Conservation (phyloP, 2,797 vertebrate species). For the Sebastes trivittatus region DNA sequence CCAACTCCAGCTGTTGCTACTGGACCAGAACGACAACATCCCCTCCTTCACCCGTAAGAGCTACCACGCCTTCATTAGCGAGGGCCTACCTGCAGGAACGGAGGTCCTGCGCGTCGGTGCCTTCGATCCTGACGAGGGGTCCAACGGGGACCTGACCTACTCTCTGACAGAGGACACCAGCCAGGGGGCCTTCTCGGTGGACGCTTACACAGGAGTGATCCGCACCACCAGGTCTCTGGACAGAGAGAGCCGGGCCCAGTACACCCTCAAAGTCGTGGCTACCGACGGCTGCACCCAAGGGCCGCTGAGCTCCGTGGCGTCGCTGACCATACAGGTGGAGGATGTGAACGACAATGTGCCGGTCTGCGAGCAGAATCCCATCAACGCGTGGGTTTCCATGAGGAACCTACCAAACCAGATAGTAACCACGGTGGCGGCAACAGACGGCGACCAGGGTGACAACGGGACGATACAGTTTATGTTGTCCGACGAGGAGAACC, state of each 20-base stretch:
- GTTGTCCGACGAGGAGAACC: constrained; percentile 74
- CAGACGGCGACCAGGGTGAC: constrained; percentile 85
- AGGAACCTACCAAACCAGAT: constrained; percentile 76
- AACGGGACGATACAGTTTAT: constrained; percentile 86
- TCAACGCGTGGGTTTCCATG: constrained; percentile 79
- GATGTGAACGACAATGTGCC: constrained; percentile 93
- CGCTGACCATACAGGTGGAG: constrained; percentile 83
- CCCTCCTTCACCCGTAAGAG: constrained; percentile 82
- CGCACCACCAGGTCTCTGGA: constrained; percentile 82
- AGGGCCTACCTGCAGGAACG: constrained; percentile 83
- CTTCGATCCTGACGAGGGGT: constrained; percentile 86
- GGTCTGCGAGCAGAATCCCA: constrained; percentile 82
- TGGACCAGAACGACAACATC: constrained; percentile 92
- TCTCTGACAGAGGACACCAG: constrained; percentile 83
- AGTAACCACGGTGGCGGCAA: constrained; percentile 77
- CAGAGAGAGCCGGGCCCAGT: constrained; percentile 84
- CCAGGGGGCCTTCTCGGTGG: constrained; percentile 84
- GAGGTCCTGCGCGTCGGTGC: constrained; percentile 83
- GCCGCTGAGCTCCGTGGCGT: constrained; percentile 82
- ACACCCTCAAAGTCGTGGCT: constrained; percentile 84
- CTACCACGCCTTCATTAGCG: constrained; percentile 85
- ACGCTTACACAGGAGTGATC: constrained; percentile 80
- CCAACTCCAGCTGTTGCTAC: constrained; percentile 82
- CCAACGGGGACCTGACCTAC: constrained; percentile 86
- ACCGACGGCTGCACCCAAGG: constrained; percentile 83